Conservation (phyloP, 2,888 invertebrate species). For the Dione juno region DNA sequence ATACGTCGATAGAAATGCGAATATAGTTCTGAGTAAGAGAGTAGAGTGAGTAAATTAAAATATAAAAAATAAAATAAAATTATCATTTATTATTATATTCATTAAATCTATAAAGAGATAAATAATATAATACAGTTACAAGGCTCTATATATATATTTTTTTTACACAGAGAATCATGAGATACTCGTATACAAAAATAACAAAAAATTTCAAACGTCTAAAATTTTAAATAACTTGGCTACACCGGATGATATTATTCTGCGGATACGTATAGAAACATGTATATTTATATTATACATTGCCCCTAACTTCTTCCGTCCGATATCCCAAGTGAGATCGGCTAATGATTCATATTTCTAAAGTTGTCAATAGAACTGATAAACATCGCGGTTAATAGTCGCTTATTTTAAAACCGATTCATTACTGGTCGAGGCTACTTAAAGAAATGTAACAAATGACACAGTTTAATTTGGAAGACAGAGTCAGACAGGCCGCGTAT, state of each 20-base stretch:
- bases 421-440: conserved; percentile 73
- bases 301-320: neutral
- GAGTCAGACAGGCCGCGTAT: conserved; percentile 76
- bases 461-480: conserved; percentile 83
- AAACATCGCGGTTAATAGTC: conserved; percentile 53
- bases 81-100: too few species aligned
- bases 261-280: neutral
- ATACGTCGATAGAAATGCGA: neutral
- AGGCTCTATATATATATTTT: too few species aligned
- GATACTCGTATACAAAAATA: too few species aligned
- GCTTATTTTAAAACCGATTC: conserved; percentile 59
- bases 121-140: too few species aligned
- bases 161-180: too few species aligned
- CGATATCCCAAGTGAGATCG: conserved; percentile 15
- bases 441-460: conserved; percentile 79
- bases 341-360: conserved; percentile 34
- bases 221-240: too few species aligned
- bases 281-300: neutral
- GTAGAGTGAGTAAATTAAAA: neutral
- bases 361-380: conserved; percentile 43
- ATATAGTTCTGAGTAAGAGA: neutral
- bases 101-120: too few species aligned
- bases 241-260: neutral
- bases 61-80: neutral
- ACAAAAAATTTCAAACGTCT: too few species aligned